These are phyloP conservation scores for Tyrophagus putrescentiae DNA, from an alignment of 1,140 invertebrate genomes.

Conservation along the genomic window DNA sequence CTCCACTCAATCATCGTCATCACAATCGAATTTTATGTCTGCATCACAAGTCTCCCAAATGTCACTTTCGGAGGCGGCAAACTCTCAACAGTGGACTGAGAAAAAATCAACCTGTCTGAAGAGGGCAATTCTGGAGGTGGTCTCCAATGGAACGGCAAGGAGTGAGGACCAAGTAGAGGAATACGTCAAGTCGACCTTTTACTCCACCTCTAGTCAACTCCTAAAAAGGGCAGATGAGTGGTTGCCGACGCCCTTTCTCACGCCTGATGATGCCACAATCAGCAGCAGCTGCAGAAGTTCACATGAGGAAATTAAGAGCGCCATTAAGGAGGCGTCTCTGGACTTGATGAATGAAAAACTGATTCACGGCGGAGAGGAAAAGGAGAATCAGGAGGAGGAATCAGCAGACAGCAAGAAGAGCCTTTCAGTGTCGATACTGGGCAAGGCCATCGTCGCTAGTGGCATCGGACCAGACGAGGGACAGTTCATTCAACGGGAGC, in stretches of 20 bases:
- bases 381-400: not conserved
- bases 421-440: slow-evolving; percentile 60
- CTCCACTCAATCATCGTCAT: no score
- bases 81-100: no score
- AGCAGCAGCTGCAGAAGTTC: not conserved
- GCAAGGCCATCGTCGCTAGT: slow-evolving; percentile 76
- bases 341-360: slow-evolving; percentile 5
- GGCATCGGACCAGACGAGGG: slow-evolving; percentile 83
- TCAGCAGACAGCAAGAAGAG: no score
- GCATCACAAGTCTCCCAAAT: no score
- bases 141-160: slow-evolving; percentile 67
- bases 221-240: not conserved
- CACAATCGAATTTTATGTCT: no score
- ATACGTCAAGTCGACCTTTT: slow-evolving; percentile 66
- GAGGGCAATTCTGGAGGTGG: slow-evolving; percentile 51
- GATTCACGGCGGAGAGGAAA: not conserved
- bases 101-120: slow-evolving; percentile 42
- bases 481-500: slow-evolving; percentile 65
- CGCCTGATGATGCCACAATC: no score
- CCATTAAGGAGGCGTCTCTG: not conserved
- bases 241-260: no score
- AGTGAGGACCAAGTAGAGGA: slow-evolving; percentile 52
- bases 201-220: slow-evolving; percentile 31
- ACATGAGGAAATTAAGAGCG: not conserved
- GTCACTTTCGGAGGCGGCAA: no score